Conservation (phyloP, 2,888 invertebrate species). For the Nebria salina region DNA sequence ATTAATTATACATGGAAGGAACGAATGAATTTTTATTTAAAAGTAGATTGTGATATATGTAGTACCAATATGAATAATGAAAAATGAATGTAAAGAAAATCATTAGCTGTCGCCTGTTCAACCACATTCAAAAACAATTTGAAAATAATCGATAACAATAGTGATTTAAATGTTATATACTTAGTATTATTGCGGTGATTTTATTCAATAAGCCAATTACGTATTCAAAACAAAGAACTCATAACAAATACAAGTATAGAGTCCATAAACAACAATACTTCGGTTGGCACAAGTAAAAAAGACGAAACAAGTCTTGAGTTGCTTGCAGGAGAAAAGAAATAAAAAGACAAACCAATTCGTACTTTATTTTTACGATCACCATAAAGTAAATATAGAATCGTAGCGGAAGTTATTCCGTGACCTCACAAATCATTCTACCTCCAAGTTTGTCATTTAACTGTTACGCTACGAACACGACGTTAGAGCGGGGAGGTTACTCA, state of each 20-base stretch:
- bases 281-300: not conserved
- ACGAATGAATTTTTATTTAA: too few species aligned
- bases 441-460: constrained; percentile 40
- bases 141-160: not conserved
- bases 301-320: not conserved
- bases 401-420: constrained; percentile 44
- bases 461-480: constrained; percentile 12
- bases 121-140: not conserved
- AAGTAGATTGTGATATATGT: too few species aligned
- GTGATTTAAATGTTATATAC: not conserved
- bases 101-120: too few species aligned
- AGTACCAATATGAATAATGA: too few species aligned
- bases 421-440: constrained; percentile 37
- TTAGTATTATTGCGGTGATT: not conserved
- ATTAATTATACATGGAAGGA: too few species aligned
- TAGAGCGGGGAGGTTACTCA: not conserved
- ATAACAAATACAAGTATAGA: not conserved
- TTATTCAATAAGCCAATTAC: not conserved
- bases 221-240: not conserved
- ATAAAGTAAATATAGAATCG: constrained; percentile 43
- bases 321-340: constrained; percentile 11
- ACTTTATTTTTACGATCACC: constrained; percentile 44
- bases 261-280: not conserved
- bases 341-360: constrained; percentile 32
- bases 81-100: too few species aligned